These are phyloP conservation scores for Mythimna pallens DNA, from an alignment of 2,888 invertebrate species.

Conservation along the genomic window DNA sequence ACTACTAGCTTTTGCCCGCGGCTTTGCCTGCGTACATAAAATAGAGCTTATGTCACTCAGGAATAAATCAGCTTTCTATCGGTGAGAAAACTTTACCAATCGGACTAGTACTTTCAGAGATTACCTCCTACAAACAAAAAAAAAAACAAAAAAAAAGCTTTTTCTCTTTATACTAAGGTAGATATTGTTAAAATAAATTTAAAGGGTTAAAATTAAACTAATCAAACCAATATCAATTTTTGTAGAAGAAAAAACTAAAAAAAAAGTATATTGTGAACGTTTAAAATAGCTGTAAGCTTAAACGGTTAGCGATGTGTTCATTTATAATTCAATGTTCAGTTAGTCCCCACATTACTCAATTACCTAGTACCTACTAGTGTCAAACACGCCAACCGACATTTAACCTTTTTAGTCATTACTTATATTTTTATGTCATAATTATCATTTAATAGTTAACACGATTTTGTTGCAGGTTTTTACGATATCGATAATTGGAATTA, in stretches of 20 bases:
- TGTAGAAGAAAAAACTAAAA: not conserved
- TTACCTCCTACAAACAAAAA: too few relatives aligned
- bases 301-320: constrained; percentile 41
- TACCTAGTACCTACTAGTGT: constrained; percentile 45
- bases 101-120: too few relatives aligned
- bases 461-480: constrained; percentile 11
- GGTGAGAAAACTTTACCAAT: too few relatives aligned
- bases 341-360: constrained; percentile 57
- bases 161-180: too few relatives aligned
- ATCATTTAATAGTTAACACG: constrained; percentile 34
- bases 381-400: constrained; percentile 55
- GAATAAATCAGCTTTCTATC: too few relatives aligned
- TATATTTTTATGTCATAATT: constrained; percentile 47
- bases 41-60: too few relatives aligned
- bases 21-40: too few relatives aligned
- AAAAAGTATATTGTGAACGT: not conserved
- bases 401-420: constrained; percentile 50
- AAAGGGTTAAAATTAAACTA: too few relatives aligned
- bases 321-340: constrained; percentile 53
- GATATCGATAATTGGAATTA: not conserved
- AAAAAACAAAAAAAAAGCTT: too few relatives aligned
- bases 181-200: too few relatives aligned
- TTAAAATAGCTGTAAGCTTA: constrained; percentile 25
- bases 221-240: not conserved
- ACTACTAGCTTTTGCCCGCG: too few relatives aligned